Percentiles rank a stretch among this genome's conserved stretches.
Conservation (phyloP, 2,797 vertebrate species). For the Nyctibius grandis region DNA sequence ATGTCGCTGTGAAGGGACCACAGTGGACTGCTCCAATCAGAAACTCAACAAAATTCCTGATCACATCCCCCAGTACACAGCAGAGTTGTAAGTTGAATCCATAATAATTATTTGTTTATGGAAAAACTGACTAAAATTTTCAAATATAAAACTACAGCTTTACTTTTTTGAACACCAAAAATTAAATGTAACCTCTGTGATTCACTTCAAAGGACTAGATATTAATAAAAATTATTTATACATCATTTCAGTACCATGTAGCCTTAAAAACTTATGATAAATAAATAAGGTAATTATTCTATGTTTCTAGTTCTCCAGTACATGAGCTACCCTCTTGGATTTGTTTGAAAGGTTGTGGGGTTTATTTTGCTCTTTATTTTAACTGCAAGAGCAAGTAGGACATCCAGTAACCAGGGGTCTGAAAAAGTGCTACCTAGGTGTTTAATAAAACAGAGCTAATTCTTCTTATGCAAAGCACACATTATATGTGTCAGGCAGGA, state of each 20-base stretch:
- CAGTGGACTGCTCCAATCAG: slow-evolving; percentile 97
- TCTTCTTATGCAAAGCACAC: not conserved
- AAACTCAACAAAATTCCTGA: slow-evolving; percentile 95
- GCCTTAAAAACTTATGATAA: not conserved
- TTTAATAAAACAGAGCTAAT: not conserved
- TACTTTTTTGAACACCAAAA: not conserved
- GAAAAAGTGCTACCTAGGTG: not conserved
- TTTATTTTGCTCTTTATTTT: not conserved
- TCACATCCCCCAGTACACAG: slow-evolving; percentile 94
- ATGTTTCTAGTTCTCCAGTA: not conserved
- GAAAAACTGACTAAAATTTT: not conserved
- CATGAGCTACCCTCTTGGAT: not conserved
- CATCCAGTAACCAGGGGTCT: not conserved
- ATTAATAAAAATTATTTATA: not conserved
- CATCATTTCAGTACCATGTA: not conserved
- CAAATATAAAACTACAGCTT: not conserved
- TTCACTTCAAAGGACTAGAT: not conserved
- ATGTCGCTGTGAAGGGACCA: slow-evolving; percentile 96
- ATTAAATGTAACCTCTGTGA: not conserved
- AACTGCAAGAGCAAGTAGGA: not conserved
- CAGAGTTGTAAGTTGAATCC: slow-evolving; percentile 89
- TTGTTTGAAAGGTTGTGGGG: not conserved
- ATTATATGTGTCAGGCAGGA: not conserved
- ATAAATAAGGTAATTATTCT: not conserved
- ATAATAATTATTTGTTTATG: not conserved